Conservation (phyloP, 2,797 vertebrate species). For the Falco cherrug region DNA sequence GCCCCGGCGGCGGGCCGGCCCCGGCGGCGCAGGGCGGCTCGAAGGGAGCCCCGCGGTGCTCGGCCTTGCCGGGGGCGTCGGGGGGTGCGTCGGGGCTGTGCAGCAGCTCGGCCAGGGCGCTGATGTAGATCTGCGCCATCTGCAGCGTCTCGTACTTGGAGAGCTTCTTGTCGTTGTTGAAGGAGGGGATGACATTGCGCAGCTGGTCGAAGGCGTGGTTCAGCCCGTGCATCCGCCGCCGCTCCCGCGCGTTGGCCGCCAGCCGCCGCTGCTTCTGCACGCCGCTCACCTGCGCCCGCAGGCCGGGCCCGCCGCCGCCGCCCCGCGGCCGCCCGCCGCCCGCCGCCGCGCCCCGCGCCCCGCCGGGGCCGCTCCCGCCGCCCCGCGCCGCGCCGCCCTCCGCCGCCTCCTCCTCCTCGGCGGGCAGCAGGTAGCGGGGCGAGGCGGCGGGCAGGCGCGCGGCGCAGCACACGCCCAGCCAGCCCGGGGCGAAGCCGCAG, state of each 20-base stretch:
- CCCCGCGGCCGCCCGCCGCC: slow-evolving; percentile 81
- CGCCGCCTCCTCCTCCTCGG: slow-evolving; percentile 31
- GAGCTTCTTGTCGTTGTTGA: slow-evolving; percentile 97
- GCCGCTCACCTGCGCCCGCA: slow-evolving; percentile 69
- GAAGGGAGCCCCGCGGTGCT: too few species aligned
- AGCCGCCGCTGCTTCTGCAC: slow-evolving; percentile 91
- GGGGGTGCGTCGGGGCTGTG: too few species aligned
- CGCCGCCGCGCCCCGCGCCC: slow-evolving; percentile 74
- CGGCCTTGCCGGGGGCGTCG: too few species aligned
- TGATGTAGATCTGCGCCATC: slow-evolving; percentile 99
- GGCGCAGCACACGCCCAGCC: slow-evolving; percentile 86
- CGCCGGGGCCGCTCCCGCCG: slow-evolving; percentile 51
- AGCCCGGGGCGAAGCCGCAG: slow-evolving; percentile 87
- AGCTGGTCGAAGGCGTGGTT: slow-evolving; percentile 97
- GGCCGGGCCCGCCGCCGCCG: slow-evolving; percentile 57
- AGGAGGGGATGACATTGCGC: slow-evolving; percentile 94
- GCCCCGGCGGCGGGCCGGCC: too few species aligned
- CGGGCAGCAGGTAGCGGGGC: slow-evolving; percentile 35
- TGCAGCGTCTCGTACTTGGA: slow-evolving; percentile 97
- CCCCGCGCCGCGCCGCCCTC: not conserved
- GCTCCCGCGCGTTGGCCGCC: slow-evolving; percentile 93
- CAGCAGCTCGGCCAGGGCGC: not conserved
- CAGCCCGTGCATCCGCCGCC: slow-evolving; percentile 94
- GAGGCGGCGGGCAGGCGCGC: slow-evolving; percentile 81
- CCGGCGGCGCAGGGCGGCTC: too few species aligned